Conservation (phyloP, 2,113 vertebrate species). For the Hemibagrus wyckioides region DNA sequence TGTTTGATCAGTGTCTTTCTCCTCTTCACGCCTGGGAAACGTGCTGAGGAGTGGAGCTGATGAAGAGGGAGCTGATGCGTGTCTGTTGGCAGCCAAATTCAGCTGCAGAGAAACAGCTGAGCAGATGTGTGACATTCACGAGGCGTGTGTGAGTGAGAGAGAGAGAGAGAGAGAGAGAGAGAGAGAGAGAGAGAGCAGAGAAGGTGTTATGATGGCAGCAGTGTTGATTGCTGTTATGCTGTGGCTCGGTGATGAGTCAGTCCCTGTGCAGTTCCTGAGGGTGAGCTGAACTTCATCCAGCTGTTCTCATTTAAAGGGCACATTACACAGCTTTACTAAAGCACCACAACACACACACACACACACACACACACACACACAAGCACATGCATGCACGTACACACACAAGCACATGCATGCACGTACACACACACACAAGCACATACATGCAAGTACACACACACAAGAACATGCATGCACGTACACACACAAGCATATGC, state of each 20-base stretch:
- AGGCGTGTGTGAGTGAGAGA: conserved; percentile 35
- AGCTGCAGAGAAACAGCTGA: conserved; percentile 41
- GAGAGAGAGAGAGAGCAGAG: conserved; percentile 23
- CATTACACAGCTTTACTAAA: background rate
- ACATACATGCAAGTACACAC: background rate
- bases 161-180: conserved; percentile 38
- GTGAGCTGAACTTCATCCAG: conserved; percentile 7
- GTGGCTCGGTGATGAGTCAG: conserved; percentile 6
- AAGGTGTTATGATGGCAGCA: conserved; percentile 46
- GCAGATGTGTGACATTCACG: conserved; percentile 36
- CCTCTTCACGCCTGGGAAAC: conserved; percentile 17
- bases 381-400: background rate
- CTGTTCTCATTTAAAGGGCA: conserved; percentile 24
- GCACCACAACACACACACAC: background rate
- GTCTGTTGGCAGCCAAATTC: conserved; percentile 42
- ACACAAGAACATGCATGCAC: background rate
- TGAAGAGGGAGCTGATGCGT: conserved; percentile 39
- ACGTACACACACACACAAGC: background rate
- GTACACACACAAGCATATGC: background rate
- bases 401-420: background rate
- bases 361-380: background rate
- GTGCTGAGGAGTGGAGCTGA: conserved; percentile 11
- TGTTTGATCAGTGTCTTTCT: conserved; percentile 20
- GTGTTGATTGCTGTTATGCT: conserved; percentile 47
- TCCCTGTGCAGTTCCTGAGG: conserved; percentile 4